These are phyloP conservation scores for Notolabrus celidotus DNA, from an alignment of 2,797 vertebrate genomes.

Conservation along the genomic window DNA sequence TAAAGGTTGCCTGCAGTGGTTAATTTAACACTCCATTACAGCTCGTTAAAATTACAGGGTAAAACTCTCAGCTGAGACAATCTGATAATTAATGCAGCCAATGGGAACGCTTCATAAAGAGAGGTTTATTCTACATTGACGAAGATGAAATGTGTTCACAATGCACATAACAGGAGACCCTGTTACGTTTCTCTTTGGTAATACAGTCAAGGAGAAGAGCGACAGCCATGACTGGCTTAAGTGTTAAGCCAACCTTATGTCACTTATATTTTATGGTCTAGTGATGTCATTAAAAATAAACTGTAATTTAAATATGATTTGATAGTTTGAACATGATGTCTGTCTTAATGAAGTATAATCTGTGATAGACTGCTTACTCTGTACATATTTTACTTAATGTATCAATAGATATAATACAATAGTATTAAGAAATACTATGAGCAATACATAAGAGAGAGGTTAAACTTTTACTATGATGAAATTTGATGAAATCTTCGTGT, in stretches of 20 bases:
- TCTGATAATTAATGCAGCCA: conserved; percentile 57
- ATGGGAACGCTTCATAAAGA: conserved; percentile 17
- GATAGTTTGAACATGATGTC: conserved; percentile 8
- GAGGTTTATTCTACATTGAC: conserved; percentile 15
- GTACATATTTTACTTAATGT: not conserved
- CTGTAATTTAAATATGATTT: not conserved
- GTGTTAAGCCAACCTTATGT: too few relatives aligned
- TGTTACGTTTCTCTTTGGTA: not conserved
- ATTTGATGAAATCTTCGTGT: not conserved
- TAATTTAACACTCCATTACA: conserved; percentile 74
- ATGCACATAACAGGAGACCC: not conserved
- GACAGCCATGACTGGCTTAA: too few relatives aligned
- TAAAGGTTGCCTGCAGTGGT: conserved; percentile 51
- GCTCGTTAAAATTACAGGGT: conserved; percentile 51
- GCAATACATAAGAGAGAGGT: too few relatives aligned
- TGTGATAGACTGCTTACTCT: not conserved
- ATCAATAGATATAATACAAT: not conserved
- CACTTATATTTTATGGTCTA: conserved; percentile 6
- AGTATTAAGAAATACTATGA: too few relatives aligned
- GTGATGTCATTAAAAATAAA: conserved; percentile 19
- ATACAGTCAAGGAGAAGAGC: too few relatives aligned
- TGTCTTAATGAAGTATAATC: too few relatives aligned
- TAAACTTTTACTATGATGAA: not conserved
- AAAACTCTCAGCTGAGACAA: conserved; percentile 45
- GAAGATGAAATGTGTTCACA: conserved; percentile 13